phyloP scores from a whole-genome alignment of 2,888 invertebrate genomes.

The Himalopsyche kuldschensis region DNA sequence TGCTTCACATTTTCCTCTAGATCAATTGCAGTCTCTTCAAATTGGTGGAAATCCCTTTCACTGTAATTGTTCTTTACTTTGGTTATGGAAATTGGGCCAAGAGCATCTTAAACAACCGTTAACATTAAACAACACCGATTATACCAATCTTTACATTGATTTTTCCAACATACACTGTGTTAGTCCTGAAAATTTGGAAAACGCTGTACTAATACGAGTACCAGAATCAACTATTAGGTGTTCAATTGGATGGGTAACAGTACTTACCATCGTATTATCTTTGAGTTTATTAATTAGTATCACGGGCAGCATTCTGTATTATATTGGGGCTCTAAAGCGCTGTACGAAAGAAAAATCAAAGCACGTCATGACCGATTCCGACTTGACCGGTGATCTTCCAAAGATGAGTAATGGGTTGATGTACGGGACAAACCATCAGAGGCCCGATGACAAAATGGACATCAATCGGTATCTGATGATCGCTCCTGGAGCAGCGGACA shows the following conservation, averaged over 20 bases:
- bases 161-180: constrained; percentile 62
- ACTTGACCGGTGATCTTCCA: constrained; percentile 58
- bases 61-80: constrained; percentile 84
- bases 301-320: constrained; percentile 56
- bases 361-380: constrained; percentile 59
- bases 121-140: constrained; percentile 41
- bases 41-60: constrained; percentile 81
- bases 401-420: constrained; percentile 58
- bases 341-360: constrained; percentile 60
- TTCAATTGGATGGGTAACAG: constrained; percentile 64
- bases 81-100: constrained; percentile 75
- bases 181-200: constrained; percentile 60
- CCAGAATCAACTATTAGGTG: constrained; percentile 67
- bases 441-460: constrained; percentile 56
- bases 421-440: constrained; percentile 53
- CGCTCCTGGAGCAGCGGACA: constrained; percentile 57
- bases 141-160: constrained; percentile 57
- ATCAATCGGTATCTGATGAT: constrained; percentile 59
- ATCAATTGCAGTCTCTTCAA: constrained; percentile 72
- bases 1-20: constrained; percentile 80
- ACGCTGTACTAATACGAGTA: constrained; percentile 59
- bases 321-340: constrained; percentile 57
- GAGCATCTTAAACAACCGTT: constrained; percentile 33
- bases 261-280: constrained; percentile 57
- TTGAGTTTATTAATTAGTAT: constrained; percentile 60